Base-by-base conservation (phyloP, 2,797 vertebrate species). In the Chloroceryle inda region DNA sequence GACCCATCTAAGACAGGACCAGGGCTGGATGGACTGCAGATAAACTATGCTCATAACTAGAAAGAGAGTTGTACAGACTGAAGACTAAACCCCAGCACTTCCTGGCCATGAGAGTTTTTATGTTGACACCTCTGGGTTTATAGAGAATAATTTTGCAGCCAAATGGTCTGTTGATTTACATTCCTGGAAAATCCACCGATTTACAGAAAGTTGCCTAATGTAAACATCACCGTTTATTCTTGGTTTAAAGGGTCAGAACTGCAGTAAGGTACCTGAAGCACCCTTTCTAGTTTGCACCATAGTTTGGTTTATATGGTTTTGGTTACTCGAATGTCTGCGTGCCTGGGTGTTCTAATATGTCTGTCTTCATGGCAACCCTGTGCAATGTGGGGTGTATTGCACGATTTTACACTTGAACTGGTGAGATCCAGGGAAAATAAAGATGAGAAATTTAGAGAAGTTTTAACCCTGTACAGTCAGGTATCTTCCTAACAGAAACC, bases 81-180 rank as follows among this genome's bases (percentile, higher is more conserved):
- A 77, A n/a, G 50, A 68, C 49, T 66, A 78, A 92, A 88, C 53
- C 19, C 69, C 69, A 58, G 27, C 2, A 2, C 50, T 86, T 86
- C 50, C 73, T 77, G 31, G 71, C 61, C 26, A 0, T 45, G 14
- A 50, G 56, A 58, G 58, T 33, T 94, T 89, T 75, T 33, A 20
- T 49, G 63, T 18, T 77, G 50, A 73, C 31, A 33, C n/a, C 22
- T 90, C 79, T 76, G 69, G 85, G 82, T 66, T 53, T 91, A 76
- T 49, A 82, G 87, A 86, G 52, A 85, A 59, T 35, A 83, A 77
- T 91, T 92, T 88, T 95, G 49, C 63, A 83, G 64, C 81, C 82
- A 89, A 83, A 88, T 80, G 22, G 22, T 91, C 63, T 64, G 47
- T 77, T 79, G 71, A 92, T 94, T 89, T 92, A 68, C 21, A 13